Percentiles rank a stretch among this genome's conserved stretches.
Conservation (phyloP, 2,888 invertebrate species). For the Drosophila mayaguana region DNA sequence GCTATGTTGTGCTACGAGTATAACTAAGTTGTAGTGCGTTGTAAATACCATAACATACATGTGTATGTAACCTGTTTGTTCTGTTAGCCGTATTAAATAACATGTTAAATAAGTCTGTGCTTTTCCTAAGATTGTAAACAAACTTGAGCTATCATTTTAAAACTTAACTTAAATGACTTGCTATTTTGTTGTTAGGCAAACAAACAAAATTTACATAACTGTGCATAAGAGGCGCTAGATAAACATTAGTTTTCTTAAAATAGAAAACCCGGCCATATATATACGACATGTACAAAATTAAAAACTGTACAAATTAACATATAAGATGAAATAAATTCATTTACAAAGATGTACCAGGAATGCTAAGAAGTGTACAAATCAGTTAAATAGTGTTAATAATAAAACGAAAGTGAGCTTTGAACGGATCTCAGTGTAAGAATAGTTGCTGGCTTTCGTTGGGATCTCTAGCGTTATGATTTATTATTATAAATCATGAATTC, state of each 20-base stretch:
- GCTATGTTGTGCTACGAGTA: neutral
- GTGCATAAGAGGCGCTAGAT: neutral
- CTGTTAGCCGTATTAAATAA: neutral
- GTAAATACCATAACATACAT: too few relatives aligned
- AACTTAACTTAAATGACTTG: slow-evolving; percentile 5
- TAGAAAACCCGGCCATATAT: slow-evolving; percentile 2
- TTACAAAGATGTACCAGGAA: slow-evolving; percentile 12
- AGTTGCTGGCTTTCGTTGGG: slow-evolving; percentile 29
- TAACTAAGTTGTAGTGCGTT: neutral
- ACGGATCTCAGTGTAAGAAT: neutral
- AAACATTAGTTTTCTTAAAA: neutral
- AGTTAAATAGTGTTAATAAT: neutral
- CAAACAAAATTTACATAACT: neutral
- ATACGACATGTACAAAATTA: slow-evolving; percentile 12
- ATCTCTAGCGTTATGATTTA: slow-evolving; percentile 29
- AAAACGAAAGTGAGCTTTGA: neutral
- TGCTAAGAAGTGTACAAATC: neutral
- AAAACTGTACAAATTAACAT: slow-evolving; percentile 14
- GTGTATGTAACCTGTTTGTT: neutral
- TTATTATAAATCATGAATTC: slow-evolving; percentile 2
- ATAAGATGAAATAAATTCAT: slow-evolving; percentile 10
- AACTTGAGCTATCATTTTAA: neutral
- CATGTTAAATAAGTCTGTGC: neutral
- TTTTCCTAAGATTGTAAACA: neutral
- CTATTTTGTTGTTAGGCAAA: neutral